phyloP scores from a whole-genome alignment of 2,888 invertebrate species.

The Nebria brevicollis region DNA sequence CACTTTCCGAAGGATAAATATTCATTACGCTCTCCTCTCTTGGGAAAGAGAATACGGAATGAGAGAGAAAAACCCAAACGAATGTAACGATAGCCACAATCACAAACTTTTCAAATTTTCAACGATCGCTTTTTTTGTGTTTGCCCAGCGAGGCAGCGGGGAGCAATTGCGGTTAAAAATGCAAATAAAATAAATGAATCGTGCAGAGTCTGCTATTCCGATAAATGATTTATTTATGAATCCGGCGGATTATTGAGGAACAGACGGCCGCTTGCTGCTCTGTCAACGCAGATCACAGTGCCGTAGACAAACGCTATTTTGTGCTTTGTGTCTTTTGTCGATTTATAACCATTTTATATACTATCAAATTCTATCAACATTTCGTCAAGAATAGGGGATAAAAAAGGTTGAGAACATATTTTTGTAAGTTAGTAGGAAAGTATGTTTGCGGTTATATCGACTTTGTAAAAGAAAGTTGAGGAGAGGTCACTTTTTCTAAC shows the following conservation, averaged over 20 bases:
- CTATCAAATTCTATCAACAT: no score
- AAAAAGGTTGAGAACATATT: background rate
- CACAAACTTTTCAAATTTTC: slow-evolving; percentile 42
- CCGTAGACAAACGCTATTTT: background rate
- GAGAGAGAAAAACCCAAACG: slow-evolving; percentile 23
- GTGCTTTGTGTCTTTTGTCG: no score
- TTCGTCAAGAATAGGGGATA: no score
- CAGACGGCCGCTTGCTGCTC: background rate
- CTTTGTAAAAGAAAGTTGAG: no score
- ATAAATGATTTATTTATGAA: slow-evolving; percentile 44
- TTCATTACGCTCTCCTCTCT: slow-evolving; percentile 8
- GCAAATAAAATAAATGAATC: slow-evolving; percentile 45
- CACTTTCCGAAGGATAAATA: slow-evolving; percentile 10
- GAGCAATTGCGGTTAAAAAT: slow-evolving; percentile 23
- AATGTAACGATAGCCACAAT: slow-evolving; percentile 44
- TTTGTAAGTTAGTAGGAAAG: background rate
- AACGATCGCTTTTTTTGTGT: slow-evolving; percentile 26
- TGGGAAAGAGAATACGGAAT: background rate
- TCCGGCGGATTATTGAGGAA: background rate
- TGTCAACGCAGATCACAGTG: slow-evolving; percentile 3
- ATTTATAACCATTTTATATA: no score
- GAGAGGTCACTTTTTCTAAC: background rate
- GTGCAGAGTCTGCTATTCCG: slow-evolving; percentile 28
- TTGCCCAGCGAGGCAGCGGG: background rate
- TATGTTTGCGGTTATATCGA: no score